Evolutionary conservation across 2,113 vertebrate genomes (phyloP), one percentile per base, ranked within the genome.

Genomic region (Coracopsis vasa): DNA sequence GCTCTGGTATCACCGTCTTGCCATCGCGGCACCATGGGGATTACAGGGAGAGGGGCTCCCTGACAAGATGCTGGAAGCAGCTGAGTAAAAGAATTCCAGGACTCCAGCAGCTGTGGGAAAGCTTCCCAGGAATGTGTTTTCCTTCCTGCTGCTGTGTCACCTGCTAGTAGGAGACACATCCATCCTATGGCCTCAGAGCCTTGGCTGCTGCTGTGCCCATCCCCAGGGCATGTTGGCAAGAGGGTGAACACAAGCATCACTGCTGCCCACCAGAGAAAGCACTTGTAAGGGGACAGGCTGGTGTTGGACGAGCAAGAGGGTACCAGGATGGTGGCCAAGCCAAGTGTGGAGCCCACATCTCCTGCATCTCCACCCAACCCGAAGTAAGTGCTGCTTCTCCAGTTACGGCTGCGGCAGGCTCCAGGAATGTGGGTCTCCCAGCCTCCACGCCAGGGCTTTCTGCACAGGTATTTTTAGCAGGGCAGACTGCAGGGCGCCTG

Each of bases 111-210:
- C 97, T 97, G 96, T 6, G 3, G 44, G 31, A 70, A 48, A 53
- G 80, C 71, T 86, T 91, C 92, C 83, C 88, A 92, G 88, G 95
- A 96, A 96, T 95, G 94, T 45, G 85, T 79, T 89, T 81, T 74
- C 56, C 45, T 86, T 77, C 81, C 74, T 33, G 53, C 50, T 65
- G 71, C 53, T 7, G 42, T 23, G 60, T 54, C 96, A 91, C 87
- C 88, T 82, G 93, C 82, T 74, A 7, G 28, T 11, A 92, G 88
- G 90, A 85, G 92, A 82, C 88, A 56, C 70, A 69, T 79, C 70
- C 33, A 1, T 35, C 29, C 53, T 10, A 11, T 0, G 0, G 37
- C 35, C 19, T 23, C 24, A 7, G 19, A 29, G 33, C 61, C 53
- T 48, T 3, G 19, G 42, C 48, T 11, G 21, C 51, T 48, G 88